Evolutionary conservation across 2,888 invertebrate species (phyloP).

Genomic region (Rambutsinella grinnellia): DNA sequence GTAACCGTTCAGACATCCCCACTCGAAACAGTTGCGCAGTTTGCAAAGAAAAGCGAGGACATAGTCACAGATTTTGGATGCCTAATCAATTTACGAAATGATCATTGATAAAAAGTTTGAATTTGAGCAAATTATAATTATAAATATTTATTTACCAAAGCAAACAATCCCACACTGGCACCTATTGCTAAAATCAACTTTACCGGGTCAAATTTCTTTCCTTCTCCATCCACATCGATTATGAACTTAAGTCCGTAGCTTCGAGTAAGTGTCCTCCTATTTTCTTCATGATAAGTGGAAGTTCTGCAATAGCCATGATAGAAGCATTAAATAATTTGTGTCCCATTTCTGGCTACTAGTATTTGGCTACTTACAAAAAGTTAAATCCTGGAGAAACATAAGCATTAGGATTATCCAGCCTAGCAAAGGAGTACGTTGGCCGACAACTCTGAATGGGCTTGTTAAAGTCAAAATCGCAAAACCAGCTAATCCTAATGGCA

Average conservation of each 20-base stretch:
- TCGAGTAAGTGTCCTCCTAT: neutral
- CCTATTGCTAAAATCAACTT: constrained; percentile 17
- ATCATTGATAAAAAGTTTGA: neutral
- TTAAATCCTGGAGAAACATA: constrained; percentile 9
- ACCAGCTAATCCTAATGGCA: constrained; percentile 36
- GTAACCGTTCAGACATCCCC: constrained; percentile 66
- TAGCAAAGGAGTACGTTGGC: constrained; percentile 70
- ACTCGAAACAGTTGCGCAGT: constrained; percentile 67
- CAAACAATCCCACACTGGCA: constrained; percentile 17
- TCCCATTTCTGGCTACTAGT: neutral
- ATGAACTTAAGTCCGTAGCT: constrained; percentile 19
- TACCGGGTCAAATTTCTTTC: constrained; percentile 22
- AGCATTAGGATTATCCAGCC: constrained; percentile 69
- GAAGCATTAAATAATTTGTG: no score
- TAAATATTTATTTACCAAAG: constrained; percentile 20
- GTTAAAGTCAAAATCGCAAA: constrained; percentile 49
- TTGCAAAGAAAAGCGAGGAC: constrained; percentile 53
- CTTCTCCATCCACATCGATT: constrained; percentile 24
- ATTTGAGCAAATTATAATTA: neutral
- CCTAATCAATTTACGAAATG: no score
- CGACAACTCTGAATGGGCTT: constrained; percentile 68
- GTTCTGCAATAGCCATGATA: no score
- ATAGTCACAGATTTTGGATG: no score
- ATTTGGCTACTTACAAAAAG: constrained; percentile 5
- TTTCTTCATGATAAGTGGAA: neutral